Base-by-base conservation (phyloP, 2,888 invertebrate species). In the Automeris io region DNA sequence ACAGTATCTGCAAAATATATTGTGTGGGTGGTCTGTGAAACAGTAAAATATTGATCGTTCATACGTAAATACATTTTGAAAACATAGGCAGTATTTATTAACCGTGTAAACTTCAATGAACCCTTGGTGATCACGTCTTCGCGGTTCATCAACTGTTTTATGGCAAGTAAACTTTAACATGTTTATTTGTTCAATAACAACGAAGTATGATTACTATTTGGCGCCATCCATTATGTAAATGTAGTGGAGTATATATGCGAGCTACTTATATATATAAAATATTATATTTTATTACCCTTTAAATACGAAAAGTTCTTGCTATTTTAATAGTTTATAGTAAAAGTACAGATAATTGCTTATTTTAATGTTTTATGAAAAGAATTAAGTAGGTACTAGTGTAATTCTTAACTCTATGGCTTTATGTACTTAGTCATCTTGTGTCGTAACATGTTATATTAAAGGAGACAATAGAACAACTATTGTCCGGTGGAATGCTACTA, bases 401-500 rank as follows among this genome's bases (percentile, higher is more conserved):
- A n/a, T n/a, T n/a, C n/a, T n/a, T n/a, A n/a, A n/a, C n/a, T n/a
- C n/a, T n/a, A n/a, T n/a, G n/a, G 61, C 68, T 61, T 49, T 64
- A 60, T 66, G 26, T 33, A 33, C 21, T 25, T 33, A 72, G 61
- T 63, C 55, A 64, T 64, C 61, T 62, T 25, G n/a, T 13, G 22
- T 26, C 26, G 33, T 29, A 34, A 23, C 18, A 22, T n/a, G n/a
- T 21, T 21, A 29, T 26, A 35, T 26, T 25, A 9, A 24, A 18
- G 18, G 25, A 35, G 26, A 29, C 29, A 29, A 21, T 12, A 29
- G 29, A 16, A 4, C 29, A 58, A 67, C 73, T 61, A 81, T 81
- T 82, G 81, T 81, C 61, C 70, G 60, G 42, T 57, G 59, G 60
- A 57, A 62, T 61, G 72, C 72, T 74, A 79, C 77, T 81, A 70